These are phyloP conservation scores for Crax fasciolata DNA, from an alignment of 2,797 vertebrate species.

Conservation along the genomic window DNA sequence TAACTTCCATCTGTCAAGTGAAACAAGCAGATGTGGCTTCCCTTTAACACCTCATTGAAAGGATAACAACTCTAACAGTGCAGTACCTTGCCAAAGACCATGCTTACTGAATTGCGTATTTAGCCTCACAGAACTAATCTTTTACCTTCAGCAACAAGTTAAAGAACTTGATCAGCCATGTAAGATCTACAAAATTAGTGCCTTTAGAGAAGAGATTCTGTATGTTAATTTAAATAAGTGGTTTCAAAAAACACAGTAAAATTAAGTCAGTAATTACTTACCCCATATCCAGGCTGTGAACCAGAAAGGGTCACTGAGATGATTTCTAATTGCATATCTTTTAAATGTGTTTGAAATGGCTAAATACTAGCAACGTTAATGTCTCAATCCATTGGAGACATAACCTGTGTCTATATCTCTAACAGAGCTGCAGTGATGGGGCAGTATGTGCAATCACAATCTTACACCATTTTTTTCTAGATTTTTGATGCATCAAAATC, in stretches of 20 bases:
- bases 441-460: neutral
- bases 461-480: neutral
- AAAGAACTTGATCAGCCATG: slow-evolving; percentile 3
- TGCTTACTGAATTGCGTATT: neutral
- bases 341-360: slow-evolving; percentile 20
- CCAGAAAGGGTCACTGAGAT: slow-evolving; percentile 2
- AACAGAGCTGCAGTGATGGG: neutral
- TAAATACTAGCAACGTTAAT: neutral
- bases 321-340: slow-evolving; percentile 22
- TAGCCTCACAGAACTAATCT: slow-evolving; percentile 17
- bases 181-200: neutral
- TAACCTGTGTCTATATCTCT: neutral
- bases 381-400: neutral
- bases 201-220: slow-evolving; percentile 13
- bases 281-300: neutral
- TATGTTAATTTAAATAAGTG: slow-evolving; percentile 32
- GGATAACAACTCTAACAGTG: slow-evolving; percentile 2
- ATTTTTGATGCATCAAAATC: neutral
- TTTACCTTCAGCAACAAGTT: slow-evolving; percentile 35
- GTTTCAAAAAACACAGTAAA: slow-evolving; percentile 26
- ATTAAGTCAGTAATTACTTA: slow-evolving; percentile 42
- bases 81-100: slow-evolving; percentile 4
- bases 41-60: slow-evolving; percentile 46
- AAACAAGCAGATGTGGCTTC: slow-evolving; percentile 56
- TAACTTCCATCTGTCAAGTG: slow-evolving; percentile 64